phyloP scores from a whole-genome alignment of 2,797 vertebrate genomes.

The Enteromius mattozi region DNA sequence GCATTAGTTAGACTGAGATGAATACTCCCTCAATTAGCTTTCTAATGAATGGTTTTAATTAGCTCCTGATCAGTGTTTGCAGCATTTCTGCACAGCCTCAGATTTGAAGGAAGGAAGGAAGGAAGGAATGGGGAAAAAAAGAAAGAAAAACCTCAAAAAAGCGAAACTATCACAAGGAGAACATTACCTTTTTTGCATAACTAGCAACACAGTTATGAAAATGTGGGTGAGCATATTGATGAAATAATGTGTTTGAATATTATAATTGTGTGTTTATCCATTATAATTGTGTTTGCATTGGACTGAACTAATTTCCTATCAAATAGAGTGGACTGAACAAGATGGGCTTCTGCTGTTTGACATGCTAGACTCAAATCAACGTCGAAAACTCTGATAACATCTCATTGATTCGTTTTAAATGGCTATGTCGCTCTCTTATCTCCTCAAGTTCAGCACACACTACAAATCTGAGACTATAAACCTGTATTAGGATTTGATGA shows the following conservation, averaged over 20 bases:
- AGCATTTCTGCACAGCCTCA: slow-evolving; percentile 6
- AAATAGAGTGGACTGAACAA: background rate
- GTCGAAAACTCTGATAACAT: slow-evolving; percentile 6
- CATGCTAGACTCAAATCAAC: slow-evolving; percentile 19
- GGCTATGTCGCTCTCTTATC: slow-evolving; percentile 33
- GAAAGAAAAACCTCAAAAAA: slow-evolving; percentile 19
- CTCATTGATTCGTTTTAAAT: slow-evolving; percentile 31
- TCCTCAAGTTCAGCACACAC: slow-evolving; percentile 20
- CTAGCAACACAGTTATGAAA: slow-evolving; percentile 68
- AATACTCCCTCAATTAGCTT: slow-evolving; percentile 45
- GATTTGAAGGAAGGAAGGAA: slow-evolving; percentile 17
- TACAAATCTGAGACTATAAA: slow-evolving; percentile 18
- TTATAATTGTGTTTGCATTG: slow-evolving; percentile 54
- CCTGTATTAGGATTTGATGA: slow-evolving; percentile 10
- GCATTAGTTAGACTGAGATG: slow-evolving; percentile 35
- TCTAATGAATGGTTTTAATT: slow-evolving; percentile 45
- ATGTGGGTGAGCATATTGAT: slow-evolving; percentile 64
- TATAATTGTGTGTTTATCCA: slow-evolving; percentile 56
- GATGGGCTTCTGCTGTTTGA: slow-evolving; percentile 4
- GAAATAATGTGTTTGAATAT: slow-evolving; percentile 70
- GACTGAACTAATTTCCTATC: slow-evolving; percentile 20
- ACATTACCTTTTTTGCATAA: slow-evolving; percentile 62
- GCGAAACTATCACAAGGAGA: slow-evolving; percentile 10
- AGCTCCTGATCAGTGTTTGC: slow-evolving; percentile 26
- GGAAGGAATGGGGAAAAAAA: slow-evolving; percentile 11